These are phyloP conservation scores for Murina feae DNA, from an alignment of 2,113 vertebrate species.

Conservation along the genomic window DNA sequence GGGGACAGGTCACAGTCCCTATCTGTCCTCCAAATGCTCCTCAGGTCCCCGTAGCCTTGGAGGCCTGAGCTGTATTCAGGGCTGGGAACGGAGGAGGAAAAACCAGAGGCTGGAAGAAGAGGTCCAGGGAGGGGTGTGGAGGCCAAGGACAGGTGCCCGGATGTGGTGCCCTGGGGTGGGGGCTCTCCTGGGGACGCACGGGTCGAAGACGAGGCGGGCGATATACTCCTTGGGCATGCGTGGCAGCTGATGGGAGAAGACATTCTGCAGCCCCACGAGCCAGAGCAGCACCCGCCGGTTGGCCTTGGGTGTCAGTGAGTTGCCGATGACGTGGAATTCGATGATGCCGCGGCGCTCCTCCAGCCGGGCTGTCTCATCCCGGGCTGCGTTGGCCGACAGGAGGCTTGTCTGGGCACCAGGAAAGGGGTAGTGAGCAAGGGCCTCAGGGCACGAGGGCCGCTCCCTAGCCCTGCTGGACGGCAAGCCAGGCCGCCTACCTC, in stretches of 20 bases:
- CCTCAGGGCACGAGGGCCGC: fast-evolving
- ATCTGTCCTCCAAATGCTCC: neutral
- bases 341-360: slow-evolving; percentile 97
- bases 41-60: neutral
- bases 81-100: neutral
- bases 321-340: slow-evolving; percentile 98
- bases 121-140: neutral
- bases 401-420: slow-evolving; percentile 89
- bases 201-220: slow-evolving; percentile 97
- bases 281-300: slow-evolving; percentile 99
- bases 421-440: fast-evolving
- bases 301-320: slow-evolving; percentile 96
- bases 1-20: neutral
- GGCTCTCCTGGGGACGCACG: slow-evolving; percentile 82
- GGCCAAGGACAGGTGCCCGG: fast-evolving
- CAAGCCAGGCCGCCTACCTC: slow-evolving; percentile 79
- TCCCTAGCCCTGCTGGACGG: fast-evolving
- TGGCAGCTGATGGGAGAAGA: slow-evolving; percentile 98
- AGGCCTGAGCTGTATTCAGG: neutral
- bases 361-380: slow-evolving; percentile 95
- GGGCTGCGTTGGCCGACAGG: slow-evolving; percentile 94
- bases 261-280: slow-evolving; percentile 97
- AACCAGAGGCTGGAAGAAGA: neutral
- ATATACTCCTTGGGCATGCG: slow-evolving; percentile 99
- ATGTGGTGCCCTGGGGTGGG: fast-evolving